Evolutionary conservation across 2,888 invertebrate genomes (phyloP), one percentile per base, ranked within the genome.

Genomic region (Rhagophthalmus giganteus): DNA sequence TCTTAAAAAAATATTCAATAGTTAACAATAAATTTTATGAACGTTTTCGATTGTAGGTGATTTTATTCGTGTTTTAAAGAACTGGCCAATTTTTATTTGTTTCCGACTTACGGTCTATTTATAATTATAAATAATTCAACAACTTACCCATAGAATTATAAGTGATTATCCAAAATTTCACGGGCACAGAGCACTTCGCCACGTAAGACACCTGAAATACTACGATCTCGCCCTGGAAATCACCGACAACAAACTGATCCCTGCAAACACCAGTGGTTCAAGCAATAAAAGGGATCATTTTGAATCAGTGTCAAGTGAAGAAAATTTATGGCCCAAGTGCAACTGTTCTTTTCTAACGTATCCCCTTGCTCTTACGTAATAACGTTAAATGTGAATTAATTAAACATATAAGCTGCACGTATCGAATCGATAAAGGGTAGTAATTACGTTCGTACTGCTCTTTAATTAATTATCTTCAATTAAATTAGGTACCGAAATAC

Each of bases 221-320:
- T 30, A 37, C 46, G 46, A 42, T 53, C 42, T 28, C 38, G 33
- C 47, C 48, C 60, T 59, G 55, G 51, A 67, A 66, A 63, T 66
- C 58, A 64, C 63, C 64, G 61, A 67, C 63, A 58, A 62, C 59
- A 57, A 58, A 70, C 70, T 70, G 69, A 69, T 67, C 67, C 62
- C 63, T 61, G 63, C 60, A 64, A 60, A 64, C 66, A 64, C 65
- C 68, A 63, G 69, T 68, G 69, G 70, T 70, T 68, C 66, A 66
- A 68, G 72, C 72, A 74, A 76, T 75, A 76, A 77, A 76, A 74
- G 76, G 76, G 76, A 76, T 78, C 73, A 74, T 74, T 54, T 54
- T 73, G 76, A 76, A 76, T 76, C 76, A 73, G 75, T 76, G 76
- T 76, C 76, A 76, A 74, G 72, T 73, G 69, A 69, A 70, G 73